These are phyloP conservation scores for Iphiclides podalirius DNA, from an alignment of 2,888 invertebrate species.

Conservation along the genomic window DNA sequence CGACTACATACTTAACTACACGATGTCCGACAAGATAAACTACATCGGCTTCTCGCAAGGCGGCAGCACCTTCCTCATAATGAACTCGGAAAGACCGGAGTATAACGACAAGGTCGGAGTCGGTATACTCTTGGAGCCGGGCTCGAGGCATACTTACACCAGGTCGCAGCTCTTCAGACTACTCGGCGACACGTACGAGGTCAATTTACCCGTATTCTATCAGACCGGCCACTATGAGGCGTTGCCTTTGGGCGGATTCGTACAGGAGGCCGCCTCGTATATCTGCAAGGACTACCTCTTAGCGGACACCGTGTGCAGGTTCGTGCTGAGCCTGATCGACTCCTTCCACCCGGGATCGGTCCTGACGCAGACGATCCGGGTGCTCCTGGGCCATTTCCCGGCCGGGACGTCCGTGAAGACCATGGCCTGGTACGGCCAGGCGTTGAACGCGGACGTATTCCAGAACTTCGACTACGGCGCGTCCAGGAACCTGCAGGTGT, in stretches of 20 bases:
- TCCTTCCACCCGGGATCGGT: slow-evolving; percentile 50
- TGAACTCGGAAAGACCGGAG: slow-evolving; percentile 82
- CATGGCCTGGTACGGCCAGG: slow-evolving; percentile 56
- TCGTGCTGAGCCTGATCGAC: slow-evolving; percentile 35
- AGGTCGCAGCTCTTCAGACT: slow-evolving; percentile 41
- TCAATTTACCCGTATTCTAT: slow-evolving; percentile 35
- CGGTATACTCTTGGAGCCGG: slow-evolving; percentile 83
- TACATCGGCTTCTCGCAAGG: slow-evolving; percentile 81
- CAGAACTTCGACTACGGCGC: slow-evolving; percentile 56
- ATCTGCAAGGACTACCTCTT: slow-evolving; percentile 45
- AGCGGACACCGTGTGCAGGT: slow-evolving; percentile 39
- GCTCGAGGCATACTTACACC: slow-evolving; percentile 68
- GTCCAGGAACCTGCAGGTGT: slow-evolving; percentile 42
- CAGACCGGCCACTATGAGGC: slow-evolving; percentile 43
- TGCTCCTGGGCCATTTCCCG: slow-evolving; percentile 52
- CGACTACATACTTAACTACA: slow-evolving; percentile 50
- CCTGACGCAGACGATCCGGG: slow-evolving; percentile 40
- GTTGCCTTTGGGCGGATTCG: slow-evolving; percentile 45
- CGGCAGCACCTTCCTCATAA: slow-evolving; percentile 61
- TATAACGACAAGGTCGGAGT: slow-evolving; percentile 82
- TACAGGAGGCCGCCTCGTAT: slow-evolving; percentile 47
- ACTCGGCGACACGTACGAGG: slow-evolving; percentile 29
- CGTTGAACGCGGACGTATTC: slow-evolving; percentile 40
- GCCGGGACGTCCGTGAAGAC: slow-evolving; percentile 53
- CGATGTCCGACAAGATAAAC: slow-evolving; percentile 44